phyloP scores from a whole-genome alignment of 2,797 vertebrate genomes.

The Gymnopithys bicolor region DNA sequence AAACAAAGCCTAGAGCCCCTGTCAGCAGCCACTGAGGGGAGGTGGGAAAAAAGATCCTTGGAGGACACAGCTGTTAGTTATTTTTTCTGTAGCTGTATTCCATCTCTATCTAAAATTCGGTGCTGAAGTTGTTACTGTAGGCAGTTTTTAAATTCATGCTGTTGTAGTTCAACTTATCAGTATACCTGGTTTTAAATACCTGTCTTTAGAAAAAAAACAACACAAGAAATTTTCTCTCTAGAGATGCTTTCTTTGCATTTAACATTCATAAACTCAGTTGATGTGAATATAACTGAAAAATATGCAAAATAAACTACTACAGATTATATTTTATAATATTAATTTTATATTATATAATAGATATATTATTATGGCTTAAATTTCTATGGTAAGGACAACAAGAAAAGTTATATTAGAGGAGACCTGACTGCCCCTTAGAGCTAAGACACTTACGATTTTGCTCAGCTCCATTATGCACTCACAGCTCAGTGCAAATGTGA shows the following conservation, averaged over 20 bases:
- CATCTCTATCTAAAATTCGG: background rate
- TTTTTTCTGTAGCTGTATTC: background rate
- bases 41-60: accelerated
- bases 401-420: background rate
- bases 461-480: background rate
- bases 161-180: background rate
- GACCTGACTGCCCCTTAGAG: background rate
- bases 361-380: background rate
- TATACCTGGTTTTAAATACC: background rate
- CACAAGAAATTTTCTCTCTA: background rate
- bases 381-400: background rate
- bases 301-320: background rate
- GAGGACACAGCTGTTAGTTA: background rate
- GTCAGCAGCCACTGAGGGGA: background rate
- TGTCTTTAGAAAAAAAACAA: too few species aligned
- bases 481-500: too few species aligned
- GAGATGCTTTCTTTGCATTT: background rate
- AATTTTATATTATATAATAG: background rate
- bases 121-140: background rate
- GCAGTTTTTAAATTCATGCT: background rate
- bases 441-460: background rate
- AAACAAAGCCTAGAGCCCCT: background rate
- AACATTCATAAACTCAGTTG: background rate
- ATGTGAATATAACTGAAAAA: background rate
- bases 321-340: background rate